Base-by-base conservation (phyloP, 1,140 invertebrate genomes). In the Hormaphis cornu region DNA sequence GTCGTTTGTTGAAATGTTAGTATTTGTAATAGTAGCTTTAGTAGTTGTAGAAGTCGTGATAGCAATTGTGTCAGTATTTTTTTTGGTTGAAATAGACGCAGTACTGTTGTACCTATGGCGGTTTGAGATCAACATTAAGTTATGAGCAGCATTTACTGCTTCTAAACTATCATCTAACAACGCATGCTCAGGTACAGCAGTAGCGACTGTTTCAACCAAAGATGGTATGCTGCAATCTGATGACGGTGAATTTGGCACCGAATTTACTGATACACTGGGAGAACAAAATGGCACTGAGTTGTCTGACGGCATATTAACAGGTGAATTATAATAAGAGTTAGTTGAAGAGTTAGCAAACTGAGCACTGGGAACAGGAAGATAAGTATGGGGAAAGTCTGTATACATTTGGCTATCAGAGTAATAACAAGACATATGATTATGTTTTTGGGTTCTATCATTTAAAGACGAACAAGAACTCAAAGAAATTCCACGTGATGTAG, bases 91-190 rank as follows among this genome's bases (percentile, higher is more conserved):
- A 22, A 40, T 40, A 24, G 20, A 37, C 22, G 54, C 40, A 40
- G 54, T 58, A 58, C 54, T 58, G 18, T 66, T 66, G 61, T 66
- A 66, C 44, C 61, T 66, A 48, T 66, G 40, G 44, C 61, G 61
- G 28, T 66, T 66, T 48, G 61, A 66, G 61, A 66, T 66, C 61
- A 66, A 22, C 42, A 66, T 48, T 48, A 66, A 50, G 42, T 66
- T 66, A 35, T 66, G 61, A 50, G 61, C 61, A n/a, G 61, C 61
- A 20, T 66, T 66, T 16, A 66, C 61, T 9, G 61, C 61, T 66
- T 66, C 61, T 48, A 66, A 50, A 66, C 61, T 66, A 30, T 66
- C 61, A 35, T 66, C 61, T 33, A 66, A 33, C 61, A 66, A 50
- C 48, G 61, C 12, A 35, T 66, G 61, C 28, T 66, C 61, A 22